These are phyloP conservation scores for Palloptera scutellata DNA, from an alignment of 2,888 invertebrate species.

Conservation along the genomic window DNA sequence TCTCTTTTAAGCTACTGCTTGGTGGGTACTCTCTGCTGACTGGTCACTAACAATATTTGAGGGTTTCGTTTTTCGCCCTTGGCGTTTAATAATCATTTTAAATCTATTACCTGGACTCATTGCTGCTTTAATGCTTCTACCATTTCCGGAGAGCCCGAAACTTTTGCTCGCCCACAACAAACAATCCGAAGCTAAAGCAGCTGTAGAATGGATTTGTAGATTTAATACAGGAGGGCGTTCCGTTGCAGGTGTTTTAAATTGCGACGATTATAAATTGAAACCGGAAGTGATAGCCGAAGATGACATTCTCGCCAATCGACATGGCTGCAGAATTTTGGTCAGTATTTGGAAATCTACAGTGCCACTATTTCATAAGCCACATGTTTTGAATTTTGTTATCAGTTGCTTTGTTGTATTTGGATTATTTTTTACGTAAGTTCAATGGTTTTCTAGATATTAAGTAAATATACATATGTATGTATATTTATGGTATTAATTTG, in stretches of 20 bases:
- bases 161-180: conserved; percentile 49
- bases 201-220: conserved; percentile 52
- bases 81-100: conserved; percentile 52
- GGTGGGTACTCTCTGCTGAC: conserved; percentile 51
- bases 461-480: too few species aligned
- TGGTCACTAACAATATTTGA: conserved; percentile 50
- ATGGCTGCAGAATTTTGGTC: conserved; percentile 42
- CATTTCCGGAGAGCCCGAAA: conserved; percentile 55
- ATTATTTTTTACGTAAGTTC: conserved; percentile 51
- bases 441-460: not conserved
- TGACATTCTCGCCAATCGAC: conserved; percentile 37
- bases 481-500: not conserved
- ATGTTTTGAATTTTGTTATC: conserved; percentile 48
- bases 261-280: conserved; percentile 41
- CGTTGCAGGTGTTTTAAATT: conserved; percentile 41
- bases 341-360: conserved; percentile 51
- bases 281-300: conserved; percentile 46
- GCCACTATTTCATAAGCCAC: conserved; percentile 56
- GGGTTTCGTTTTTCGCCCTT: conserved; percentile 51
- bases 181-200: conserved; percentile 43
- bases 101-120: conserved; percentile 52
- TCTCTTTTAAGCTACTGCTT: conserved; percentile 46
- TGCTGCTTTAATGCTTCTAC: conserved; percentile 46
- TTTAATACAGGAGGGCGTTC: conserved; percentile 45
- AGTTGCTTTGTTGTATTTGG: conserved; percentile 49